Base-by-base conservation (phyloP, 2,888 invertebrate species). In the Eristalinus sepulchralis region DNA sequence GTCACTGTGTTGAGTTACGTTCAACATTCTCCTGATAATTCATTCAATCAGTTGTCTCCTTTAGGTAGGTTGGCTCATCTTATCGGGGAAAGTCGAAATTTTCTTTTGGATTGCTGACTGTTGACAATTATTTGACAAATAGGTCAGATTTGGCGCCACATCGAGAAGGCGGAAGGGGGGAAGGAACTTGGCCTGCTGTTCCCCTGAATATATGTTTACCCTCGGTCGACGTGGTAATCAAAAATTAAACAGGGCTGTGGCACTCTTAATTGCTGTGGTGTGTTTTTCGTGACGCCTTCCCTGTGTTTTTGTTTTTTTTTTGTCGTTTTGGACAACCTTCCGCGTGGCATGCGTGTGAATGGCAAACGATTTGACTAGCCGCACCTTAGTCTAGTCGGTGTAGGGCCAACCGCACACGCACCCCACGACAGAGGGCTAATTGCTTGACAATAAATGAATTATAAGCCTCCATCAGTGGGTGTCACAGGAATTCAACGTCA, bases 21-120 rank as follows among this genome's bases (percentile, higher is more conserved):
- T 55, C 68, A 73, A 85, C 82, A 77, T 77, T 77, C 81, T 82
- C 81, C 81, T 82, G 85, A 85, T 81, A 78, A 85, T 77, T 73
- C 72, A 78, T 85, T 78, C 77, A 82, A 73, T 82, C 73, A 57
- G 24, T 17, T 47, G 71, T 57, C 59, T 73, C 60, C 64, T 81
- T 81, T 17, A 1, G n/a, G 47, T 47, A 68, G 63, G 67, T 77
- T 2, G 2, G 27, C 64, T 8, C 39, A 33, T 31, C 77, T 82
- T 85, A 81, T 85, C 82, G 22, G 34, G 4, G 0, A 17, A 36
- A 34, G 24, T 24, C 34, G 33, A 60, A 33, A 17, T 9, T 55
- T 27, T 66, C 24, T 60, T 17, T 10, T 53, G 9, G 9, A 11
- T 9, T 53, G 4, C 6, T 13, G 39, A n/a, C 27, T 75, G 64